Evolutionary conservation across 37 sponge, comb jelly and placozoan species (phyloP), one percentile per base, ranked within the genome.

Genomic region (Hexactinellida sp.): DNA sequence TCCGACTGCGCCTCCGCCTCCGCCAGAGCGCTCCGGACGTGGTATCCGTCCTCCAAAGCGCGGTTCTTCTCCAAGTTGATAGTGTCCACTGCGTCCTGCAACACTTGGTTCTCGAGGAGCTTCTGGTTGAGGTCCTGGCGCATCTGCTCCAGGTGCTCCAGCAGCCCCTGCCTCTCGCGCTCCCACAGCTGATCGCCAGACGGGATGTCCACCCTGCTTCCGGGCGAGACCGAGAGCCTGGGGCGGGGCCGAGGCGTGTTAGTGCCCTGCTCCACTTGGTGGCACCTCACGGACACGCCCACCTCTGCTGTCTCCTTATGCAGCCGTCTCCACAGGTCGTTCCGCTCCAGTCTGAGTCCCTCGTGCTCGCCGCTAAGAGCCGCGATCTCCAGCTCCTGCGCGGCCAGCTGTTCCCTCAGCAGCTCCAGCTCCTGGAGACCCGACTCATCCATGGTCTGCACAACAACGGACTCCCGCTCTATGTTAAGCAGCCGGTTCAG

Each of bases 301-400:
- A 63, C 76, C 76, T 63, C 76, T 63, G 34, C 76, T 3, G 76
- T 63, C 25, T 63, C 28, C 76, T n/a, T 63, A n/a, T 63, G 76
- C 25, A n/a, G 28, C 76, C 76, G 21, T n/a, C 76, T 63, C 76
- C 76, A 63, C 19, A 63, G 76, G 3, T 23, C 76, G 34, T 63
- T n/a, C 34, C 76, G 3, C 76, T 63, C 76, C 30, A 3, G 28
- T 32, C 1, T 63, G 28, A 63, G 76, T 63, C 32, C 28, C 34
- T 63, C 34, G 19, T 25, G 21, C 19, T 63, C 76, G 19, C 30
- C 76, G 3, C 5, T 3, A 1, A 63, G 30, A 23, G 25, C 34
- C 76, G 3, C 19, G 3, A 63, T 63, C 76, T 63, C 76, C 34
- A 25, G 25, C 34, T 63, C 76, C 76, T n/a, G 21, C 34, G 3